Evolutionary conservation across 2,888 invertebrate genomes (phyloP), one percentile per base, ranked within the genome.

Genomic region (Pseudolycoriella hygida): DNA sequence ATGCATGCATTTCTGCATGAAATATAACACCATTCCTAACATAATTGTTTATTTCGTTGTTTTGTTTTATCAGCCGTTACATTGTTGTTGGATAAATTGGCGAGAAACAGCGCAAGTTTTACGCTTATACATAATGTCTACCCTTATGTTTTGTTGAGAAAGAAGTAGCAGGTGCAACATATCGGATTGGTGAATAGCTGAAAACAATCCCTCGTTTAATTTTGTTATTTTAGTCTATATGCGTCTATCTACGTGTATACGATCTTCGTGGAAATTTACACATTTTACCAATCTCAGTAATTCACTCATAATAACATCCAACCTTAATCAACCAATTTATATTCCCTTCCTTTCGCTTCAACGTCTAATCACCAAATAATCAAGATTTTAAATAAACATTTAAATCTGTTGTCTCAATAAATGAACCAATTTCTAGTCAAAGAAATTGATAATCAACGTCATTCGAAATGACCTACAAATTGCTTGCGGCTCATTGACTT

Each of bases 401-500:
- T 34, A 34, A 34, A 34, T 34, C 34, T 34, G 34, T 34, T 34
- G 34, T 34, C 34, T 12, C 34, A 34, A 12, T 34, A 14, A 34
- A 34, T 34, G 34, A 34, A 14, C 34, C 34, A 34, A 14, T 34
- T 34, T 12, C n/a, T 14, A 34, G n/a, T 4, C 25, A 34, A 3
- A 37, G 20, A 38, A 42, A 42, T 42, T 46, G 43, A 40, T 43
- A 43, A 47, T 47, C 47, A 40, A 42, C 45, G 42, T 40, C 43
- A 18, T 17, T 37, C 42, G 40, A 38, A 47, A 47, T 47, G 47
- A 47, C 45, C 47, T 47, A 47, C 45, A 47, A 47, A 47, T 40
- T 47, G 47, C 45, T 47, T 47, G 45, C 43, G 47, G 47, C 47
- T 47, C 47, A 47, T 45, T 46, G 46, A 34, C 38, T 43, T 43